phyloP scores from a whole-genome alignment of 2,797 vertebrate genomes.

The Neosilurus mollespiculum region DNA sequence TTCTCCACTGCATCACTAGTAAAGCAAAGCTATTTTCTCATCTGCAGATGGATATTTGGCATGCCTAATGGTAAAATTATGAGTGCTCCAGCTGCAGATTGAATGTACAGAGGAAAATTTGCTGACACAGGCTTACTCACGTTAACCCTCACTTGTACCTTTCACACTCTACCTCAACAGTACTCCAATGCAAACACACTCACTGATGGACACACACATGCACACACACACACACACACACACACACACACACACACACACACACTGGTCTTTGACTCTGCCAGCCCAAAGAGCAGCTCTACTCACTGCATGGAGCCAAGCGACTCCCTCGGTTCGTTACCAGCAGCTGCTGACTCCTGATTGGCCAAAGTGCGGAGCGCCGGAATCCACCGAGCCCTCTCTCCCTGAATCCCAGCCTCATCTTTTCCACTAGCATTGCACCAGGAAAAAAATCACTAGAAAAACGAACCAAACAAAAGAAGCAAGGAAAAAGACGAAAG shows the following conservation, averaged over 20 bases:
- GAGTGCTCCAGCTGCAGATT: slow-evolving; percentile 40
- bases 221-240: slow-evolving; percentile 25
- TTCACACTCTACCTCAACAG: slow-evolving; percentile 5
- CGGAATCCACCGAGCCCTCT: slow-evolving; percentile 43
- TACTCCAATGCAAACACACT: too few species aligned
- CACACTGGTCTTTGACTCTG: slow-evolving; percentile 41
- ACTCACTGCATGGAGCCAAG: slow-evolving; percentile 56
- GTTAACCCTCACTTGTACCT: slow-evolving; percentile 1
- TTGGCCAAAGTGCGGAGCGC: slow-evolving; percentile 52
- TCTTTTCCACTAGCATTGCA: slow-evolving; percentile 50
- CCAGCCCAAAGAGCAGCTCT: slow-evolving; percentile 45
- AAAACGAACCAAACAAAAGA: slow-evolving; percentile 11
- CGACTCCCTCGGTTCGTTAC: slow-evolving; percentile 54
- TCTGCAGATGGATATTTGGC: slow-evolving; percentile 18
- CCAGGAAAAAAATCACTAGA: slow-evolving; percentile 20
- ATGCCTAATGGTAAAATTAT: slow-evolving; percentile 44
- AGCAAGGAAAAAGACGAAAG: slow-evolving; percentile 36
- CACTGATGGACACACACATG: slow-evolving; percentile 9
- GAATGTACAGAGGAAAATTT: slow-evolving; percentile 49
- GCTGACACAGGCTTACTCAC: slow-evolving; percentile 60
- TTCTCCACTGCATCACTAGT: neutral
- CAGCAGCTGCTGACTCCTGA: slow-evolving; percentile 52
- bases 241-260: slow-evolving; percentile 30
- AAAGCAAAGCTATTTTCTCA: slow-evolving; percentile 12
- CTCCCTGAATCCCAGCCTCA: slow-evolving; percentile 44